Percentiles rank a stretch among this genome's conserved stretches.
Conservation (phyloP, 2,888 invertebrate genomes). For the Brenthis ino region DNA sequence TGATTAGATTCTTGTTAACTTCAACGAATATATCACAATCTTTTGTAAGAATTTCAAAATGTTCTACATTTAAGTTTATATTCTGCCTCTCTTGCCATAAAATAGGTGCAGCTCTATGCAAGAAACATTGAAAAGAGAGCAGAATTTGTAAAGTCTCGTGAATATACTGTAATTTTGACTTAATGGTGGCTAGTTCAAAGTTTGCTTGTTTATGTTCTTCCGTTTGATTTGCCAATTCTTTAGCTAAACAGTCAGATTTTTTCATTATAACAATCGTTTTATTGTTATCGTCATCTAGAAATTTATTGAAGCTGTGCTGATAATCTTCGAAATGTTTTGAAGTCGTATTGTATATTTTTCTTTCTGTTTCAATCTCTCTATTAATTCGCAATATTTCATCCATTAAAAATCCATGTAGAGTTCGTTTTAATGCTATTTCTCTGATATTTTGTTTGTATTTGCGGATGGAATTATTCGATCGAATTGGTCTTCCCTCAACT, state of each 20-base stretch:
- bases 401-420: slow-evolving; percentile 61
- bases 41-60: slow-evolving; percentile 58
- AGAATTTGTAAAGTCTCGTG: slow-evolving; percentile 70
- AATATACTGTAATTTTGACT: slow-evolving; percentile 72
- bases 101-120: slow-evolving; percentile 68
- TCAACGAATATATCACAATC: slow-evolving; percentile 62
- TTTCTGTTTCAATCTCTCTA: slow-evolving; percentile 68
- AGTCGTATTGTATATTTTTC: slow-evolving; percentile 61
- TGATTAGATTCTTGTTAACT: slow-evolving; percentile 54
- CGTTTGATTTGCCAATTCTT: slow-evolving; percentile 62
- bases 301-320: slow-evolving; percentile 73
- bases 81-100: slow-evolving; percentile 68
- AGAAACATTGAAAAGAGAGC: slow-evolving; percentile 70
- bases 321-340: slow-evolving; percentile 70
- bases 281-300: slow-evolving; percentile 72
- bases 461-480: slow-evolving; percentile 77
- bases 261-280: slow-evolving; percentile 75
- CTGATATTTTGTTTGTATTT: slow-evolving; percentile 81
- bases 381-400: slow-evolving; percentile 74
- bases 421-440: slow-evolving; percentile 66
- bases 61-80: slow-evolving; percentile 52
- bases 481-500: slow-evolving; percentile 83
- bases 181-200: slow-evolving; percentile 68
- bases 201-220: slow-evolving; percentile 69
- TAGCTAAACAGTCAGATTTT: slow-evolving; percentile 68